These are phyloP conservation scores for Amorpha juglandis DNA, from an alignment of 2,888 invertebrate genomes.

Conservation along the genomic window DNA sequence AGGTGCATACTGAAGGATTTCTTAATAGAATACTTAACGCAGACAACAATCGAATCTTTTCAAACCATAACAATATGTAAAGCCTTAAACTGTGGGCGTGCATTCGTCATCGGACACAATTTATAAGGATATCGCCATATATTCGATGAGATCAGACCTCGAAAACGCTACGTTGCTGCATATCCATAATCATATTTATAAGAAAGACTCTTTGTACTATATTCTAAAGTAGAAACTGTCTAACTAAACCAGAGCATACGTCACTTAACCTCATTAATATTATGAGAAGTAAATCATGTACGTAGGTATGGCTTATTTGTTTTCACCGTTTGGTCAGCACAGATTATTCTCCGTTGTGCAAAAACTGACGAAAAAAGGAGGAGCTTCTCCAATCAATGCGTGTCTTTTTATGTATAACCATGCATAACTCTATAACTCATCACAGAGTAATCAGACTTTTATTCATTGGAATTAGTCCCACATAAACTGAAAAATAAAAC, in stretches of 20 bases:
- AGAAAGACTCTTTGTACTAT: conserved; percentile 14
- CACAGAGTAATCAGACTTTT: too few relatives aligned
- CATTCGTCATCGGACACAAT: conserved; percentile 7
- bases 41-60: background rate
- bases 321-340: background rate
- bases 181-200: conserved; percentile 3
- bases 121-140: conserved; percentile 16
- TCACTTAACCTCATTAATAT: conserved; percentile 24
- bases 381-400: too few relatives aligned
- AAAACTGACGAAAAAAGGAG: too few relatives aligned
- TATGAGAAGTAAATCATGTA: conserved; percentile 19
- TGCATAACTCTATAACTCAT: too few relatives aligned
- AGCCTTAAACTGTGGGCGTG: conserved; percentile 6
- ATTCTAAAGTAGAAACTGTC: conserved; percentile 14
- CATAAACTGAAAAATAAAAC: too few relatives aligned
- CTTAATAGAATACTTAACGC: background rate
- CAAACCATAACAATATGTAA: conserved; percentile 16
- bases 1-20: background rate
- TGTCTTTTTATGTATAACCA: too few relatives aligned
- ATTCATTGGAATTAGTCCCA: too few relatives aligned
- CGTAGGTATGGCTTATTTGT: background rate
- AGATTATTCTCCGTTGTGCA: background rate
- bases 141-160: conserved; percentile 18
- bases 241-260: conserved; percentile 24
- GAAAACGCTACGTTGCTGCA: background rate